Evolutionary conservation across 2,797 vertebrate species (phyloP), one percentile per base, ranked within the genome.

Genomic region (Myoxocephalus aenaeus): DNA sequence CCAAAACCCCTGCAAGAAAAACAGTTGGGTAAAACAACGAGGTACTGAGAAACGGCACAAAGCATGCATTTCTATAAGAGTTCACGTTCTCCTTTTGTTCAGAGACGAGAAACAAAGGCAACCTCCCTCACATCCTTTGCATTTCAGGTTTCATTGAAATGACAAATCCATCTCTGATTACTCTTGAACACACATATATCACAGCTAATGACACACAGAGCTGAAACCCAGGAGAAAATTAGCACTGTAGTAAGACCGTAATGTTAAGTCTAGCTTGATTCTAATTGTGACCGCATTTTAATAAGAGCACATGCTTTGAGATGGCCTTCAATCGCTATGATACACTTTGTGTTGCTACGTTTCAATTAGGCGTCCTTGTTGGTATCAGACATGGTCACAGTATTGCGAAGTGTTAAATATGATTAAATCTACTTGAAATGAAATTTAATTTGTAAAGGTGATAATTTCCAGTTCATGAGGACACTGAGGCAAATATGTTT

Each of bases 1-100:
- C 94, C 51, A 96, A 86, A 38, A 95, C 95, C 0, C 96, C 96
- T 96, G 68, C 5, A 83, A 71, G 51, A 53, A 77, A 78, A 81
- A 59, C 3, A 84, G 12, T 74, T 2, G 2, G 17, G 50, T 0
- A 2, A 63, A 59, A 51, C 11, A 74, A 18, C 36, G 20, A 76
- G 13, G 22, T 8, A 9, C n/a, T 7, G 12, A 70, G 61, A 62
- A 67, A 32, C 29, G 20, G 32, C 2, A 20, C 4, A 53, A 48
- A 50, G 46, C 2, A 29, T 13, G 7, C n/a, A 64, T 73, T 44
- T 59, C 7, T 11, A 38, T 20, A 36, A 2, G 20, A 29, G 27
- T 2, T 17, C 0, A 48, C 1, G 15, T 5, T 7, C 18, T 50
- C 2, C 14, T 38, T 7, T 38, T 61, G 44, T 63, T 13, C 15